A percentile compares a stretch with the other conserved stretches of the same genome.
phyloP scores from a whole-genome alignment of 1,140 invertebrate genomes.

The Anoplolepis gracilipes region DNA sequence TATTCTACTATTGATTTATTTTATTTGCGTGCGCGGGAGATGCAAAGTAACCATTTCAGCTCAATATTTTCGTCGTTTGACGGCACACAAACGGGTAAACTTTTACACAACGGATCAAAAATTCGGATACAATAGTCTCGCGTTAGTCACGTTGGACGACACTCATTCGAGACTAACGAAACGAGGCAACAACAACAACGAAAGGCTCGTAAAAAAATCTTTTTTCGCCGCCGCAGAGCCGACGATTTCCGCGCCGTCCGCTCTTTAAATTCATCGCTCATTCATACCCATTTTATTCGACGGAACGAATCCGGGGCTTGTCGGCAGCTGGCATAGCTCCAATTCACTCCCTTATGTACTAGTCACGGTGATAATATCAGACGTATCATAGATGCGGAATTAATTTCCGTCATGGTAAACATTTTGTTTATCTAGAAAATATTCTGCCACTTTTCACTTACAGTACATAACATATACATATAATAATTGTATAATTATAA shows the following conservation, averaged over 20 bases:
- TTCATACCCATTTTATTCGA: constrained; percentile 71
- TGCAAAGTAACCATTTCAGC: background rate
- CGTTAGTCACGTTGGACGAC: constrained; percentile 31
- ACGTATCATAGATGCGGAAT: constrained; percentile 60
- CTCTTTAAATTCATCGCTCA: constrained; percentile 72
- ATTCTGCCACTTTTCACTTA: background rate
- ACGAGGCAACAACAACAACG: constrained; percentile 41
- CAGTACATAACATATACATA: background rate
- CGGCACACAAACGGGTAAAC: constrained; percentile 23
- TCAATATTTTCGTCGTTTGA: constrained; percentile 32
- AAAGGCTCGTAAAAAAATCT: constrained; percentile 36
- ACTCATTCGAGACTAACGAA: constrained; percentile 40
- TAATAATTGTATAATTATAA: background rate
- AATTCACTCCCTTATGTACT: constrained; percentile 74
- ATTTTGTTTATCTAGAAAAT: background rate
- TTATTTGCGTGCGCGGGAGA: too few relatives aligned
- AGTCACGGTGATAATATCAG: constrained; percentile 68
- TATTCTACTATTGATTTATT: too few relatives aligned
- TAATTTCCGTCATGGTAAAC: constrained; percentile 68
- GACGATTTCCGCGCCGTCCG: constrained; percentile 57
- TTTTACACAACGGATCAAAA: constrained; percentile 41
- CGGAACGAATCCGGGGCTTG: constrained; percentile 64
- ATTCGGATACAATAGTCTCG: constrained; percentile 43
- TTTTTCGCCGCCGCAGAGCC: constrained; percentile 22
- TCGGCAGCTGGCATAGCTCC: constrained; percentile 67